Evolutionary conservation across 2,888 invertebrate species (phyloP), one percentile per base, ranked within the genome.

Genomic region (Xanthorhoe designata): DNA sequence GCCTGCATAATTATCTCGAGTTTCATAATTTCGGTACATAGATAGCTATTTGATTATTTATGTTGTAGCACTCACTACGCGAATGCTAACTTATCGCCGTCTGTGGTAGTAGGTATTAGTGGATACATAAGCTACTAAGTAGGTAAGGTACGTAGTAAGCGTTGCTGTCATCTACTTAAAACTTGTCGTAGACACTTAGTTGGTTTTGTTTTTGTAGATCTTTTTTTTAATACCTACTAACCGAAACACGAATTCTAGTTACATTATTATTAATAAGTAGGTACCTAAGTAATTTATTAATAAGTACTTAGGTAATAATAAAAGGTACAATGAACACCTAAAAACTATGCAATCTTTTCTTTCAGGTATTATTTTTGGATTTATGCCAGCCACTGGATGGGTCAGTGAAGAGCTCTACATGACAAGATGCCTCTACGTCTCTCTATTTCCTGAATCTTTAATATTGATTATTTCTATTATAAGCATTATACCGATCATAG

Each of bases 381-480:
- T 95, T 77, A 81, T 95, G 73, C 95, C 95, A 24, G 86, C 90
- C 2, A 94, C 94, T 8, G 95, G 95, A 67, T 94, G 95, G 94
- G 85, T 90, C 24, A 91, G 89, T 71, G 77, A 75, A 57, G 89
- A 91, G 70, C 77, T 85, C 13, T 72, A 72, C 29, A 61, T 69
- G 51, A 77, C 80, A 42, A 78, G 82, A 58, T 95, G 95, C 78
- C 94, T 94, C 90, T 95, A 95, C 78, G 94, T 95, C 18, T 77
- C 92, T 2, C 77, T 95, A 0, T 94, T 94, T 61, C 95, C 96
- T 10, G 94, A 91, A 35, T 78, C 86, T 42, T 78, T 95, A 47
- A 88, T 95, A 64, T 75, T 95, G 29, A 77, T 95, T 29, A 95
- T 94, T 55, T 94, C 95, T 0, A 71, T 94, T 8, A 75, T 95